phyloP scores from a whole-genome alignment of 2,113 vertebrate genomes.

The Neomonachus schauinslandi region DNA sequence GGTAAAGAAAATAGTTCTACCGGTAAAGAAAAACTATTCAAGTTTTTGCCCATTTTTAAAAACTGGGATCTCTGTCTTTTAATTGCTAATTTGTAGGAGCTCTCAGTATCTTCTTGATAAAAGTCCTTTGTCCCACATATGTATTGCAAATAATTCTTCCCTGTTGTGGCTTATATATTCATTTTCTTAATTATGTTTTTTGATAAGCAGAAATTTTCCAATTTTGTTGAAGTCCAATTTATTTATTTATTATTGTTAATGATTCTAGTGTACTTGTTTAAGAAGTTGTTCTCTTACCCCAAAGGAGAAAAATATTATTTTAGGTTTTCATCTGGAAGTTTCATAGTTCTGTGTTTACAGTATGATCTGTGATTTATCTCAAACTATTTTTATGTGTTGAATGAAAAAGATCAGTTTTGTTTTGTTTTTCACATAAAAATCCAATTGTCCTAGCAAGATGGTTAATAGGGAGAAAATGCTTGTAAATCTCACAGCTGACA shows the following conservation, averaged over 20 bases:
- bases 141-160: not conserved
- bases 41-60: not conserved
- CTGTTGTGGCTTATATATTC: not conserved
- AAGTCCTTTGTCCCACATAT: not conserved
- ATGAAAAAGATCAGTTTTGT: not conserved
- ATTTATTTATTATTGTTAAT: not conserved
- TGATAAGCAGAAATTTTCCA: not conserved
- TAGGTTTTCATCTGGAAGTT: not conserved
- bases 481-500: not conserved
- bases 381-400: not conserved
- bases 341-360: not conserved
- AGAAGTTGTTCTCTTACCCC: not conserved
- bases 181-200: not conserved
- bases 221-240: not conserved
- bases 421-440: not conserved
- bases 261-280: not conserved
- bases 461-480: not conserved
- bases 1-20: not conserved
- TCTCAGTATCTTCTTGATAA: not conserved
- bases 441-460: not conserved
- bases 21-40: not conserved
- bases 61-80: not conserved
- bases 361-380: not conserved
- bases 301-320: not conserved
- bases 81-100: not conserved